Percentiles rank a stretch among this genome's conserved stretches.
Evolutionary conservation across 2,113 vertebrate species (phyloP).

Genomic region (Gavia stellata): DNA sequence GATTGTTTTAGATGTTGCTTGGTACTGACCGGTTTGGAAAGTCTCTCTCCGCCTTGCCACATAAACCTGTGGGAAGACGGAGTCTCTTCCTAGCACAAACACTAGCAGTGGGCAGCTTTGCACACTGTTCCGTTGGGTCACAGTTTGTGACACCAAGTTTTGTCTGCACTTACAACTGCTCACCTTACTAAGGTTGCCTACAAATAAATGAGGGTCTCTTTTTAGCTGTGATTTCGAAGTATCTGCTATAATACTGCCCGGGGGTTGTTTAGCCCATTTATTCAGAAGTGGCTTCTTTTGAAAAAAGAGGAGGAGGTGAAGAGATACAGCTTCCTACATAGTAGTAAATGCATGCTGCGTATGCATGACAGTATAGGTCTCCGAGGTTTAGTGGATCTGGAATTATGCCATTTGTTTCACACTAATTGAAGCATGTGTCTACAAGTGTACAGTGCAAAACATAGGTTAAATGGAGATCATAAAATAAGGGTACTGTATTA

Average conservation of each 20-base stretch:
- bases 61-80: not conserved
- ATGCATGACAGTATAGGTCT: slow-evolving; percentile 31
- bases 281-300: slow-evolving; percentile 3
- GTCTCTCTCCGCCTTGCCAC: not conserved
- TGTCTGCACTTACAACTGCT: not conserved
- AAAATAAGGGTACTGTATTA: not conserved
- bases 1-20: not conserved
- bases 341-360: not conserved
- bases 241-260: not conserved
- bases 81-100: not conserved
- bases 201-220: not conserved
- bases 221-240: not conserved
- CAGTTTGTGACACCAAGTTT: not conserved
- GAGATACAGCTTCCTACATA: not conserved
- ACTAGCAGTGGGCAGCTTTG: not conserved
- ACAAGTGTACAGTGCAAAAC: slow-evolving; percentile 8
- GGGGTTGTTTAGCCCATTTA: slow-evolving; percentile 27
- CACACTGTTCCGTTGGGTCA: not conserved
- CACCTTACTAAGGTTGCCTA: not conserved
- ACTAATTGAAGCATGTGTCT: slow-evolving; percentile 42
- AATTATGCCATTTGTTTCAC: slow-evolving; percentile 43
- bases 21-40: not conserved
- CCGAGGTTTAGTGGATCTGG: slow-evolving; percentile 32
- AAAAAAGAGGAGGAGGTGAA: slow-evolving; percentile 9
- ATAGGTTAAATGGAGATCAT: not conserved